Evolutionary conservation across 2,113 vertebrate genomes (phyloP), one percentile per base, ranked within the genome.

Genomic region (Engystomops pustulosus): DNA sequence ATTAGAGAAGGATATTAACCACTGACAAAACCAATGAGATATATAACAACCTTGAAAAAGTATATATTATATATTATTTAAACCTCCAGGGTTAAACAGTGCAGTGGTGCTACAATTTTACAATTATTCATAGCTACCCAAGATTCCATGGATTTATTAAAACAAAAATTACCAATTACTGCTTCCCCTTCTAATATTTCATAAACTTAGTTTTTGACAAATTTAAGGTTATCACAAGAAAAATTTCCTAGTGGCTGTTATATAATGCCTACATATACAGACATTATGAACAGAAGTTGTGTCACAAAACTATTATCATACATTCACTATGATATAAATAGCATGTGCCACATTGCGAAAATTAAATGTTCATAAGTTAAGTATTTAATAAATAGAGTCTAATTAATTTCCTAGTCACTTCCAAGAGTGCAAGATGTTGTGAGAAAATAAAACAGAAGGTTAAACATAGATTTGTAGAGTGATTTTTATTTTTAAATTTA

Each of bases 291-390:
- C 30, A 75, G 27, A 75, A 27, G 47, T n/a, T 75, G 72, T 53
- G 12, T 51, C 20, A 49, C 30, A 75, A 75, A 75, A 32, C 47
- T 75, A 75, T 51, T 75, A 34, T 75, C 30, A 34, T 49, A 36
- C 72, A 34, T 75, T 51, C 49, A 49, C 45, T 51, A 51, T 18
- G 25, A 75, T 51, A 75, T 75, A 75, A 75, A 75, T 75, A 75
- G 47, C 10, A 75, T 53, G 11, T 23, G 9, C 47, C 72, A 75
- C 30, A 49, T 34, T 75, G 71, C 25, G 51, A 74, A 74, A 74
- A 74, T 47, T 18, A 49, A 74, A 49, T 71, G 11, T 18, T 45
- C 14, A 74, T 30, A 74, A 49, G 27, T 32, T 51, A 30, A 49
- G 14, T 47, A 49, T 49, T 74, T 49, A 49, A 30, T 49, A 74